Conservation (phyloP, 2,797 vertebrate species). For the Cygnus olor region DNA sequence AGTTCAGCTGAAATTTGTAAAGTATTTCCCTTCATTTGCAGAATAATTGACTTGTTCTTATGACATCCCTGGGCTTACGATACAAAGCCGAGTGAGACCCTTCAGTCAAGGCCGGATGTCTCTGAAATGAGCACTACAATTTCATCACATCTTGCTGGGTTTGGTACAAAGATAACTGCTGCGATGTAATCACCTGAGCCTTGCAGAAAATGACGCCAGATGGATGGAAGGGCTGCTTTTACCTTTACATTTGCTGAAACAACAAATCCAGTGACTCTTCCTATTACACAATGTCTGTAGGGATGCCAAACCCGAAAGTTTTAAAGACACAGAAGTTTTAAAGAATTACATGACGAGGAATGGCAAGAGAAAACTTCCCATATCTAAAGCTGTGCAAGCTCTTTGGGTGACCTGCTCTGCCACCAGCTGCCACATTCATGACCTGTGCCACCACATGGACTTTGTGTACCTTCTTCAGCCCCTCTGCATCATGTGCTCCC, state of each 20-base stretch:
- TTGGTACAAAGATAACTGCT: neutral
- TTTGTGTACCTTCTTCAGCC: accelerated
- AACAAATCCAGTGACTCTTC: neutral
- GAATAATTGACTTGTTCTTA: conserved; percentile 37
- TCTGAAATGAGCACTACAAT: neutral
- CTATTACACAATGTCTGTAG: neutral
- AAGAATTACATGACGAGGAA: neutral
- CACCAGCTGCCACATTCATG: accelerated
- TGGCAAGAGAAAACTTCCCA: neutral
- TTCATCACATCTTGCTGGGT: neutral
- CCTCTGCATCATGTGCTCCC: neutral
- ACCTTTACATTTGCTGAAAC: neutral
- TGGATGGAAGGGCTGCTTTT: neutral
- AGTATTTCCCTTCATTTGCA: conserved; percentile 30
- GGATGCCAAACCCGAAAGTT: neutral
- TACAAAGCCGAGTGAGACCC: neutral
- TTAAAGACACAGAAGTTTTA: neutral
- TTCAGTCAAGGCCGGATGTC: neutral
- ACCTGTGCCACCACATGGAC: too few species aligned
- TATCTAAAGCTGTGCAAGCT: neutral
- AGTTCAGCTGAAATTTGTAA: conserved; percentile 38
- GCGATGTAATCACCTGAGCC: neutral
- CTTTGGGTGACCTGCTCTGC: neutral
- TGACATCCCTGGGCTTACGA: neutral
- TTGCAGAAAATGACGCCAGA: neutral